Evolutionary conservation across 2,888 invertebrate species (phyloP), one percentile per base, ranked within the genome.

Genomic region (Gerosis bhagava): DNA sequence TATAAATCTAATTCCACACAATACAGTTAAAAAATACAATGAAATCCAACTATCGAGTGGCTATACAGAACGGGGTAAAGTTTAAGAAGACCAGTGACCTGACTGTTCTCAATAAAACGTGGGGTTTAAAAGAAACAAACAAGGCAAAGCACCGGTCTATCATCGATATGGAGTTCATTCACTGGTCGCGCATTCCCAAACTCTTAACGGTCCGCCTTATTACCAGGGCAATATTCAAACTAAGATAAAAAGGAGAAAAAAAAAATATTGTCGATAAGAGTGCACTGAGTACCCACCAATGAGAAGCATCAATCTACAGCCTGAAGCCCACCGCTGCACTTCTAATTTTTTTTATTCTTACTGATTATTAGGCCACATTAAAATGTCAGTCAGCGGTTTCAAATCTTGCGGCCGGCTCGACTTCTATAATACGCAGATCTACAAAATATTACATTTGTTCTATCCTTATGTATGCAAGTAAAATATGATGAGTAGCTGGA

Each of bases 331-430:
- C 81, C 80, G 78, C 76, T 77, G 70, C 73, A 76, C 73, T 73
- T 62, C 63, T 26, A 35, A 54, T 60, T 77, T 80, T 84, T 83
- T 79, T 73, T 19, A 73, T 67, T 71, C 63, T 77, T 80, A 77
- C 75, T 73, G 77, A 81, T 86, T 87, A 86, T 86, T 86, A 86
- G 80, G 73, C 78, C 77, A 84, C 83, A 84, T 86, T 86, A 84
- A 84, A 83, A 83, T 77, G 72, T 82, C 70, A 68, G 72, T 31
- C 80, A 71, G 70, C 36, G 74, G 44, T 49, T 63, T 51, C 66
- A 54, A 78, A 84, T 78, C 67, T 72, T 69, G 24, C 2, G 10
- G 13, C 11, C 12, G 11, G 16, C 11, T n/a, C 3, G 24, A 24
- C 19, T 5, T 19, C 34, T 10, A 11, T n/a, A n/a, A n/a, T n/a